Conservation (phyloP, 2,113 vertebrate species). For the Cebus imitator region DNA sequence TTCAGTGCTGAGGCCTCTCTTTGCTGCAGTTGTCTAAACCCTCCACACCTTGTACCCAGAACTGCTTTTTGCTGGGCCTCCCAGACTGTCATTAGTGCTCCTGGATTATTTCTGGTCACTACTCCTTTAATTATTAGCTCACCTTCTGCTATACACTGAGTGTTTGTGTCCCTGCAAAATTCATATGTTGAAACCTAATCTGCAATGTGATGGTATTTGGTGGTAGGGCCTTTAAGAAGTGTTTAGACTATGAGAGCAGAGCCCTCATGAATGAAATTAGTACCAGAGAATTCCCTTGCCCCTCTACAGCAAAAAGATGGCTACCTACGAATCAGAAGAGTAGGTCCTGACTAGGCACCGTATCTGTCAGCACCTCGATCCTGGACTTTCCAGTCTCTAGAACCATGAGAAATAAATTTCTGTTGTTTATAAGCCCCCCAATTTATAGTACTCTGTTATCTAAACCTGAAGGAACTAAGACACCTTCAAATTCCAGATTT, state of each 20-base stretch:
- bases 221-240: neutral
- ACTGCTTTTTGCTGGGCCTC: neutral
- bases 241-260: neutral
- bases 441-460: no score
- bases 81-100: accelerated
- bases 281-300: neutral
- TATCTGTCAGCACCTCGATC: neutral
- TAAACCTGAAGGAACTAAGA: neutral
- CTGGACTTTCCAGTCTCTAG: neutral
- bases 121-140: neutral
- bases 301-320: neutral
- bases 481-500: neutral
- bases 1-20: accelerated
- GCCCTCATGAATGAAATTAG: neutral
- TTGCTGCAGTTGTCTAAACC: neutral
- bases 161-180: no score
- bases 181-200: neutral
- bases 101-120: neutral
- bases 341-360: neutral
- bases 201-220: neutral
- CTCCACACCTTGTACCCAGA: neutral
- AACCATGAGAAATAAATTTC: neutral
- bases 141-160: no score
- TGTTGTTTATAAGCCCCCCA: neutral
- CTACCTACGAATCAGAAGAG: neutral